Conservation (phyloP, 2,113 vertebrate genomes). For the Sinocyclocheilus anshuiensis region DNA sequence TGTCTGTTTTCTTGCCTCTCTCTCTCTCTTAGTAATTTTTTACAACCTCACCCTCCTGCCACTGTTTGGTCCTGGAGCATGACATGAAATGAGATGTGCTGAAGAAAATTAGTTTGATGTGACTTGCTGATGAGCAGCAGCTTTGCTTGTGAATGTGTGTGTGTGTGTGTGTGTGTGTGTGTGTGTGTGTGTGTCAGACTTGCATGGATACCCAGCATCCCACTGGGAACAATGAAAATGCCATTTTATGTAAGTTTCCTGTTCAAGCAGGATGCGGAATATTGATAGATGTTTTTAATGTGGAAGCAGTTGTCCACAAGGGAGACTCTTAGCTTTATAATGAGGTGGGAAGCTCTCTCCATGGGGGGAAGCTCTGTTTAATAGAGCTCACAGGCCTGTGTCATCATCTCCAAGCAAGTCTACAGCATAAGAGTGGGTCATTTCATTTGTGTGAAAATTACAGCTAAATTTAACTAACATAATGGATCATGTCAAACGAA, state of each 20-base stretch:
- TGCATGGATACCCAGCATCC: conserved; percentile 38
- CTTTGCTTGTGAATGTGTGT: not conserved
- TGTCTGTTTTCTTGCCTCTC: not conserved
- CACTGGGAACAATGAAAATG: conserved; percentile 63
- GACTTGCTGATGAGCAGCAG: conserved; percentile 26
- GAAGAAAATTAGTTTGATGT: conserved; percentile 59
- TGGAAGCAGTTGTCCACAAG: conserved; percentile 39
- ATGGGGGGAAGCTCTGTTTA: conserved; percentile 1
- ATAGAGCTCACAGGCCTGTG: conserved; percentile 18
- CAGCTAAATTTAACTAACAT: not conserved
- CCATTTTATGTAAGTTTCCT: conserved; percentile 64
- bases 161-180: too few species aligned
- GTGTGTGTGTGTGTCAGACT: not conserved
- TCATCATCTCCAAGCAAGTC: not conserved
- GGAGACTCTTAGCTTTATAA: conserved; percentile 33
- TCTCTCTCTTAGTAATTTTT: conserved; percentile 40
- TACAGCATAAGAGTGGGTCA: not conserved
- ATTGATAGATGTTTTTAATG: conserved; percentile 56
- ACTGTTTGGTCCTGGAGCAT: conserved; percentile 46
- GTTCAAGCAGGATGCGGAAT: conserved; percentile 60
- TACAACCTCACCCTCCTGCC: conserved; percentile 60
- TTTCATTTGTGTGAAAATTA: not conserved
- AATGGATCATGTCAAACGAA: not conserved
- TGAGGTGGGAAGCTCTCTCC: conserved; percentile 33
- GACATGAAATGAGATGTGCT: conserved; percentile 64